Evolutionary conservation across 2,888 invertebrate species (phyloP), one percentile per base, ranked within the genome.

Genomic region (Aethes cnicana): DNA sequence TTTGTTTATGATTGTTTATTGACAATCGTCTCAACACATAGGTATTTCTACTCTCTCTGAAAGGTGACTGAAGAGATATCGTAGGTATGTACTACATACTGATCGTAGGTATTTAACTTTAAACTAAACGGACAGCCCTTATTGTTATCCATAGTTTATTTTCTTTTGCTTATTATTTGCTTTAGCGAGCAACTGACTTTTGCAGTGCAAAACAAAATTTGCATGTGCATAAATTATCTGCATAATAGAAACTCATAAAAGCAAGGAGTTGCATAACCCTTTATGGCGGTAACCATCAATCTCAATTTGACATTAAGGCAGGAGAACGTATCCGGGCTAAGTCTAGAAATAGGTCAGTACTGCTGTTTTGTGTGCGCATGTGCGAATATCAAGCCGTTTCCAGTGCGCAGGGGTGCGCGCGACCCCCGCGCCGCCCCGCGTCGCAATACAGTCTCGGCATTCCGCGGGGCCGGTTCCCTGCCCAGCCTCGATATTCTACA

Each of bases 281-380:
- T 21, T 28, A 37, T 2, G 6, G 14, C 35, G 18, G 20, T 21
- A 35, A 8, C 8, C 4, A 26, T 12, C 28, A 35, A n/a, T 17
- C 25, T 35, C 11, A 25, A 35, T 9, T 28, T 18, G 46, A 20
- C 3, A n/a, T 25, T 18, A 11, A 14, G 8, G 8, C 14, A 14
- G 11, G 16, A 44, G 16, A 44, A 25, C 21, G 47, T 54, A 53
- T 53, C 61, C 48, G 64, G 58, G 58, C 56, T 61, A 48, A 63
- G 59, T 65, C 63, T 69, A 69, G 61, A 81, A 75, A 62, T 79
- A 74, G 80, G 75, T 76, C 74, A 74, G 55, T 58, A 64, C 57
- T 62, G 67, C 56, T 47, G 32, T 47, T 50, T 39, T 52, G 23
- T 33, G 39, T 47, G 67, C 80, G 81, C 80, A 77, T 66, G 78